Conservation (phyloP, 2,113 vertebrate species). For the Sander vitreus region DNA sequence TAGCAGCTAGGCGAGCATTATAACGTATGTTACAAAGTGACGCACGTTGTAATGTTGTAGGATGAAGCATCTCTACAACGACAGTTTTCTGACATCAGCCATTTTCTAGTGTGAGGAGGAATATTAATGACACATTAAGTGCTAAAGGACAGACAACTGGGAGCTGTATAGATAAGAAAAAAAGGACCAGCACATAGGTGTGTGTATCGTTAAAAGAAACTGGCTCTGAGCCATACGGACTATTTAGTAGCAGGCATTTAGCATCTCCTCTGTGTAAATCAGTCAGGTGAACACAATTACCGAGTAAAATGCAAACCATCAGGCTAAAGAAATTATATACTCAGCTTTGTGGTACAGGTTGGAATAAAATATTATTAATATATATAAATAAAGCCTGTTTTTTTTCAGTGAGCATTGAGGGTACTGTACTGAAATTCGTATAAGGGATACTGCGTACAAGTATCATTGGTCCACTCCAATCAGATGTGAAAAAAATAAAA, state of each 20-base stretch:
- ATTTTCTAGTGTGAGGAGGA: conserved; percentile 35
- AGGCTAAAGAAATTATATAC: neutral
- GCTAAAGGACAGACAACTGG: conserved; percentile 18
- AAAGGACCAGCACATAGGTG: neutral
- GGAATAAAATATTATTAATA: too few species aligned
- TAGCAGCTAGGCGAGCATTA: too few species aligned
- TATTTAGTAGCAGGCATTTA: conserved; percentile 28
- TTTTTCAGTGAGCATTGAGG: neutral
- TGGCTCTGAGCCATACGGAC: conserved; percentile 11
- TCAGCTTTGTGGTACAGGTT: neutral
- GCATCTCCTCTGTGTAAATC: conserved; percentile 1
- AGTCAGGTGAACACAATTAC: conserved; percentile 13
- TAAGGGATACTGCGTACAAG: neutral
- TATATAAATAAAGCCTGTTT: neutral
- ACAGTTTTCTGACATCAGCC: conserved; percentile 37
- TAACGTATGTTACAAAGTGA: too few species aligned
- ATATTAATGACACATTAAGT: conserved; percentile 47
- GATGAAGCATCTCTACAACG: conserved; percentile 28
- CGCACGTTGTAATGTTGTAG: too few species aligned
- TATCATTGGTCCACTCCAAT: neutral
- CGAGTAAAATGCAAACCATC: conserved; percentile 20
- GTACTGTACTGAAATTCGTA: neutral
- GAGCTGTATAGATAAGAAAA: neutral
- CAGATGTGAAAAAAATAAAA: neutral
- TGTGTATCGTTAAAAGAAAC: conserved; percentile 3